These are phyloP conservation scores for Drosophila nebulosa DNA, from an alignment of 1,140 invertebrate genomes.

Conservation along the genomic window DNA sequence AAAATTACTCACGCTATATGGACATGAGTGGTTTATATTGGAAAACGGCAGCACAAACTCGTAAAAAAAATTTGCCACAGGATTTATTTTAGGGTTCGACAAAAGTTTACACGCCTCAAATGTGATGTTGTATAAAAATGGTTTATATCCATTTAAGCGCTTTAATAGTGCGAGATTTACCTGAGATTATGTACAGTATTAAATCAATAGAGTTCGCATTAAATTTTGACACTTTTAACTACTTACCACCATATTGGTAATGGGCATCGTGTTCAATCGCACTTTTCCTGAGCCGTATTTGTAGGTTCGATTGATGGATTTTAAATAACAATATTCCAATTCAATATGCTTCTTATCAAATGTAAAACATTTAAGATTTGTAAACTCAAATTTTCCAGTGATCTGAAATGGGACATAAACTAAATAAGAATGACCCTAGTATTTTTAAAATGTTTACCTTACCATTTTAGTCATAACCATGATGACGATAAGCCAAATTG, in stretches of 20 bases:
- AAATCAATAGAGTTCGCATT: no score
- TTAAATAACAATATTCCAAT: conserved; percentile 14
- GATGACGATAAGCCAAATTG: not conserved
- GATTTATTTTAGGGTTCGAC: not conserved
- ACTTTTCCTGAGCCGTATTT: conserved; percentile 11
- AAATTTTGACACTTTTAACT: no score
- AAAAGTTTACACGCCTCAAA: conserved; percentile 1
- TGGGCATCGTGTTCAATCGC: not conserved
- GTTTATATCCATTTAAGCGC: conserved; percentile 15
- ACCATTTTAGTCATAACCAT: not conserved
- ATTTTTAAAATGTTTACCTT: no score
- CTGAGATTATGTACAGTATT: not conserved
- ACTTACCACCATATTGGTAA: not conserved
- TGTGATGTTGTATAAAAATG: conserved; percentile 17
- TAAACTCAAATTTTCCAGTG: no score
- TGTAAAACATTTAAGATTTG: conserved; percentile 1
- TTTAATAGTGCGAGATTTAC: conserved; percentile 6
- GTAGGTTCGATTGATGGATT: conserved; percentile 18
- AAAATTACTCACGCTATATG: not conserved
- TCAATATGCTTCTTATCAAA: not conserved
- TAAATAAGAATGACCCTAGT: no score
- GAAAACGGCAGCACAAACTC: not conserved
- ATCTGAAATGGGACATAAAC: no score
- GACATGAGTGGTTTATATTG: conserved; percentile 23
- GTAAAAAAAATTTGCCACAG: conserved; percentile 3